These are phyloP conservation scores for Prorops nasuta DNA, from an alignment of 1,140 invertebrate species.

Conservation along the genomic window DNA sequence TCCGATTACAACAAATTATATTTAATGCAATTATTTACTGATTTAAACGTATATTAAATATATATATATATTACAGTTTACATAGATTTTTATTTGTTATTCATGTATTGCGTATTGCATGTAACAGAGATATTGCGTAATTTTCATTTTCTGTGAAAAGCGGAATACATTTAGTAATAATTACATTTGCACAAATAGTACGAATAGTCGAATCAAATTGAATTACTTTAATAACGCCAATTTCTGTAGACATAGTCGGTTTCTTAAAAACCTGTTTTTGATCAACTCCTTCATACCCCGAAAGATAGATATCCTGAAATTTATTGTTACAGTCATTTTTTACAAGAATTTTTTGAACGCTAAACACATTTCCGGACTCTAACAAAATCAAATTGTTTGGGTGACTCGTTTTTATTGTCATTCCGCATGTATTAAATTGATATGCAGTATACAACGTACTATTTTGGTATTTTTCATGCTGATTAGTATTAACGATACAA, in stretches of 20 bases:
- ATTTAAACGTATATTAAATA: background rate
- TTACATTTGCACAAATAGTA: background rate
- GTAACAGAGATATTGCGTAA: background rate
- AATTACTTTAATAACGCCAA: background rate
- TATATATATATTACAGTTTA: background rate
- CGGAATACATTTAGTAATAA: background rate
- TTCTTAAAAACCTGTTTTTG: background rate
- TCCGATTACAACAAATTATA: no score
- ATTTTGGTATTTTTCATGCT: background rate
- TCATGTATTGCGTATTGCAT: background rate
- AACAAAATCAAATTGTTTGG: background rate
- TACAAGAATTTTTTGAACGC: background rate
- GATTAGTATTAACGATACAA: background rate
- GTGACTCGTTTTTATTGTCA: background rate
- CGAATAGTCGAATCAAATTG: background rate
- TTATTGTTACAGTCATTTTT: background rate
- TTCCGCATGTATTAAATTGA: background rate
- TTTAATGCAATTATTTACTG: no score
- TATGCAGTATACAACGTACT: background rate
- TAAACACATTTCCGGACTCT: background rate
- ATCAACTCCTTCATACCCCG: background rate
- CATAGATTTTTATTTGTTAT: background rate
- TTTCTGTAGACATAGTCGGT: background rate
- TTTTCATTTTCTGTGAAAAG: background rate
- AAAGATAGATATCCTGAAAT: background rate